Evolutionary conservation across 2,113 vertebrate genomes (phyloP), one percentile per base, ranked within the genome.

Genomic region (Ceyx cyanopectus): DNA sequence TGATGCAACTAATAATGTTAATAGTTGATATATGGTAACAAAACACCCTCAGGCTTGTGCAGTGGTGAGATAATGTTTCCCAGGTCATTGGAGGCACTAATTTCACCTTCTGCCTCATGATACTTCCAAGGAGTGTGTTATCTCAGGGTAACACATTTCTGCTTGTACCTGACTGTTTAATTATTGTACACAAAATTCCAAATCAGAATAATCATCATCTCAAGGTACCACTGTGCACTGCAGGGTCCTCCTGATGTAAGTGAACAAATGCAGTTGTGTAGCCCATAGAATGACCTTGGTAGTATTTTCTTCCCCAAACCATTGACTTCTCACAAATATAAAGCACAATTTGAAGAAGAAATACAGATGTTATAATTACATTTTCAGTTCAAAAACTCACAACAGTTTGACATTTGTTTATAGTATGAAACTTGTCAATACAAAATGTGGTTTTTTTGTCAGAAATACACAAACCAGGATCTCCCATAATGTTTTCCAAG

Each of bases 81-180:
- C 95, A 61, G 85, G 82, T 95, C 89, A 94, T 5, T 90, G 94
- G 84, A 93, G 89, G 69, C 87, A 81, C 93, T 87, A 82, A 76
- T 94, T 96, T 20, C 12, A 86, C 95, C 69, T 95, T 89, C 92
- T 87, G 87, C 89, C 87, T 97, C 92, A 61, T 8, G 40, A 94
- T 83, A 82, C 87, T 96, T 96, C 79, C 76, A 93, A 89, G 92
- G 85, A 94, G 79, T 12, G 22, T 79, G 92, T 97, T 97, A 98
- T 97, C 97, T 98, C 90, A 20, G 87, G 95, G 83, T 75, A 95
- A 78, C 97, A 97, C 90, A 97, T 45, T 87, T 58, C 92, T 95
- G 89, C 90, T 96, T 90, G 69, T 88, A 94, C 93, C 91, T 96
- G 94, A 78, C 89, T 97, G 92, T 68, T 96, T 97, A 97, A 97